phyloP scores from a whole-genome alignment of 2,797 vertebrate species.

The Sternotherus odoratus region DNA sequence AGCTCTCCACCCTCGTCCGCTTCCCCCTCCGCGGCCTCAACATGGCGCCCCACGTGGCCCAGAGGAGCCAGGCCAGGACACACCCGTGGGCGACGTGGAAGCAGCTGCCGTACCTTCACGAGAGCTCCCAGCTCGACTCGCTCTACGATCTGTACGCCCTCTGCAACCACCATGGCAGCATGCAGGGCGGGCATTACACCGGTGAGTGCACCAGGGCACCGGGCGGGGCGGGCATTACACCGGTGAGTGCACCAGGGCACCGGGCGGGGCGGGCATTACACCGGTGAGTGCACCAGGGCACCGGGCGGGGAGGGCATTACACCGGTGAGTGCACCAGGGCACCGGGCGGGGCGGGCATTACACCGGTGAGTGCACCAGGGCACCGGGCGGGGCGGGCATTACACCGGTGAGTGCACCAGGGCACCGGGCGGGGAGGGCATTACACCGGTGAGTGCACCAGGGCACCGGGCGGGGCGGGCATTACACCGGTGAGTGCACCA shows the following conservation, averaged over 20 bases:
- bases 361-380: slow-evolving; percentile 77
- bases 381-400: neutral
- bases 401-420: too few species aligned
- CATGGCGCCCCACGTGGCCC: slow-evolving; percentile 93
- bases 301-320: accelerated
- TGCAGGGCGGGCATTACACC: slow-evolving; percentile 96
- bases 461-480: slow-evolving; percentile 41
- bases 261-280: accelerated
- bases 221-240: neutral
- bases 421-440: neutral
- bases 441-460: accelerated
- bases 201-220: slow-evolving; percentile 78
- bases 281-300: accelerated
- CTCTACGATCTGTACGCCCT: slow-evolving; percentile 94
- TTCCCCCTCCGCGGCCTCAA: slow-evolving; percentile 90
- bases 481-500: neutral
- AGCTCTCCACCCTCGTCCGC: slow-evolving; percentile 90
- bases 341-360: slow-evolving; percentile 87
- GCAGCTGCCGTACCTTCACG: slow-evolving; percentile 72
- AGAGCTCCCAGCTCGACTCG: slow-evolving; percentile 81
- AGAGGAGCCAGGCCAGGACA: slow-evolving; percentile 81
- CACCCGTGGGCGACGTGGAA: slow-evolving; percentile 85
- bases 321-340: accelerated
- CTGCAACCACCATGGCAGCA: slow-evolving; percentile 95
- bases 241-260: accelerated